Evolutionary conservation across 2,797 vertebrate species (phyloP).

Genomic region (Poeciliopsis paucimaculata): DNA sequence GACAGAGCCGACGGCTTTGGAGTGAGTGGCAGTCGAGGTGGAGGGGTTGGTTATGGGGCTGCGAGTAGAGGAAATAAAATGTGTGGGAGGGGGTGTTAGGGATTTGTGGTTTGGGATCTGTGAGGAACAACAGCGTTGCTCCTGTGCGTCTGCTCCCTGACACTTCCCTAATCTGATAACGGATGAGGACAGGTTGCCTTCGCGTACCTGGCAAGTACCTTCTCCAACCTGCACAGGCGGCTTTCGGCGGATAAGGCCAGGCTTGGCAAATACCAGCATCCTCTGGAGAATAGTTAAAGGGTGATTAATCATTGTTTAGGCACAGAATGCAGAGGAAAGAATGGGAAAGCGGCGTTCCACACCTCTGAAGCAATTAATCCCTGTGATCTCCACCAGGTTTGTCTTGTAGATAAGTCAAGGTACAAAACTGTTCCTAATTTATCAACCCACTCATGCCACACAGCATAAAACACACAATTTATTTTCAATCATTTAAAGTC

Average conservation of each 20-base stretch:
- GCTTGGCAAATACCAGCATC: constrained; percentile 96
- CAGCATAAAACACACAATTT: constrained; percentile 99
- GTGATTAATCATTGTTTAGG: constrained; percentile 99
- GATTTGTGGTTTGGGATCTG: constrained; percentile 59
- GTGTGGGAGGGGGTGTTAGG: constrained; percentile 15
- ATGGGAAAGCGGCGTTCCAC: constrained; percentile 97
- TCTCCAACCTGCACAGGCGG: constrained; percentile 85
- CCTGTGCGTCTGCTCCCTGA: constrained; percentile 89
- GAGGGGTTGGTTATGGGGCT: constrained; percentile 20
- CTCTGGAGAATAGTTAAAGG: constrained; percentile 99
- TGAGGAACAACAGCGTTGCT: constrained; percentile 82
- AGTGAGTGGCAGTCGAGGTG: constrained; percentile 66
- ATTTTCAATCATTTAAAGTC: constrained; percentile 99
- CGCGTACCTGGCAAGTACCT: constrained; percentile 85
- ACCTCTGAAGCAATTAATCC: constrained; percentile 99
- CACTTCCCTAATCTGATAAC: constrained; percentile 99
- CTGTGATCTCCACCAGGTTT: constrained; percentile 99
- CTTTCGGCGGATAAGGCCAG: constrained; percentile 98
- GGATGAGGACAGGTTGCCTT: constrained; percentile 96
- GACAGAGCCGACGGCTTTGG: constrained; percentile 53
- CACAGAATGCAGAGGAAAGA: constrained; percentile 94
- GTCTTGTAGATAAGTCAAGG: constrained; percentile 99
- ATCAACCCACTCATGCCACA: constrained; percentile 99
- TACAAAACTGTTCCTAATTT: constrained; percentile 99
- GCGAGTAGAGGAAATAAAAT: constrained; percentile 32